Evolutionary conservation across 2,797 vertebrate species (phyloP), one percentile per base, ranked within the genome.

Genomic region (Falco biarmicus): DNA sequence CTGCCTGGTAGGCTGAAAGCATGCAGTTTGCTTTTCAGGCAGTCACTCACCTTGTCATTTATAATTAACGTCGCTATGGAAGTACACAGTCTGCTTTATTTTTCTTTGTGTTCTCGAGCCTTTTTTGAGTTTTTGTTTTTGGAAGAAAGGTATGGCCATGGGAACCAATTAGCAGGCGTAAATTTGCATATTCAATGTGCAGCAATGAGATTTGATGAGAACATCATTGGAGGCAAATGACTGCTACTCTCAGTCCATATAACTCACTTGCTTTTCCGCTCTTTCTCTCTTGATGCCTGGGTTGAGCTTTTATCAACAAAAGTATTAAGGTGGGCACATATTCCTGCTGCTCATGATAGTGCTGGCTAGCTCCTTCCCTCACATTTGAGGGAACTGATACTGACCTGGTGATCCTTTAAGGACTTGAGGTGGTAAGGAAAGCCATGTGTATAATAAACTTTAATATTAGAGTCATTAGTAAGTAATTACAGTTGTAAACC

Each of bases 121-220:
- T 32, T 92, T 84, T 92, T 16, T 37, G 43, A 18, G 43, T 45
- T 34, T 31, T 15, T 26, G 31, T 32, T 93, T 82, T 39, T 53
- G 17, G 14, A 84, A 59, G 37, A 59, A 95, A 87, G 60, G 5
- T 89, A 83, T 89, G 88, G 74, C 89, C 90, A 81, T 84, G 79
- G 94, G 96, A 98, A 82, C 83, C 63, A 96, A 96, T 97, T 96
- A 96, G 64, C 53, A 92, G 54, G 57, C 43, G 70, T 93, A 77
- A 87, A 51, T 96, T 90, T 97, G 53, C 86, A 83, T 97, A 90
- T 94, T 97, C 31, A 91, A 75, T 7, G 31, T n/a, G 31, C 59
- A 48, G 28, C 71, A 66, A 12, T 80, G 51, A 53, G 32, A 80
- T 76, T 93, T 51, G 6, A 34, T 85, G 57, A 89, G 48, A 24